Evolutionary conservation across 53 echinoderm and acorn worm species (phyloP).

Genomic region (Temnopleurus reevesii): DNA sequence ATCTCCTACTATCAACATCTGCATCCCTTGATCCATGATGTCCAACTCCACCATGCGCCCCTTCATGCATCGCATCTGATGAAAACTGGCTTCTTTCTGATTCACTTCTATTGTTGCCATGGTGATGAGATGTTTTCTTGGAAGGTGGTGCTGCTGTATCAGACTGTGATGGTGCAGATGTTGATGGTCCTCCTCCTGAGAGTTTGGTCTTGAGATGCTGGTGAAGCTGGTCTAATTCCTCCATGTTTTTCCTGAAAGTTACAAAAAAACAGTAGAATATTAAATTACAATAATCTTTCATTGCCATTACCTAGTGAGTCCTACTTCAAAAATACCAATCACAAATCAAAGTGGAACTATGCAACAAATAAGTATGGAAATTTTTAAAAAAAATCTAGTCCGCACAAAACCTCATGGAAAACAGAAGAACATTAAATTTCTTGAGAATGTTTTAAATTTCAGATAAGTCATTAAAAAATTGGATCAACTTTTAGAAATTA

Average conservation of each 20-base stretch:
- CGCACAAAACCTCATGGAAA: not conserved
- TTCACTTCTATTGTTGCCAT: conserved; percentile 38
- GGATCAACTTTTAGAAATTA: not conserved
- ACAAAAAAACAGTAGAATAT: not conserved
- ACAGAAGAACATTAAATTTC: not conserved
- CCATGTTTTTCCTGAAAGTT: conserved; percentile 81
- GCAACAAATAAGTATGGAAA: no score
- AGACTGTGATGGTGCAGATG: not conserved
- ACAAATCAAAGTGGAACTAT: no score
- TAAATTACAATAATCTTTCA: not conserved
- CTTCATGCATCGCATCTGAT: not conserved
- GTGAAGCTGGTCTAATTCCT: conserved; percentile 81
- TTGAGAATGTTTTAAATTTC: not conserved
- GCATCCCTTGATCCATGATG: not conserved
- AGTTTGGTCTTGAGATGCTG: conserved; percentile 76
- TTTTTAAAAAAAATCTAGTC: no score
- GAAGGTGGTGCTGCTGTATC: no score
- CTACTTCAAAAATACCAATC: no score
- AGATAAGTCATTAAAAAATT: not conserved
- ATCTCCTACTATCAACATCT: not conserved
- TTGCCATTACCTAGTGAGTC: no score
- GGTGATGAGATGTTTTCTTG: conserved; percentile 45
- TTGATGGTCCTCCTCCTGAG: not conserved
- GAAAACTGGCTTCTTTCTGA: not conserved
- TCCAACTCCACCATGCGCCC: not conserved